A percentile compares a stretch with the other conserved stretches of the same genome.
phyloP scores from a whole-genome alignment of 2,797 vertebrate species.

The Sebastes jordani region DNA sequence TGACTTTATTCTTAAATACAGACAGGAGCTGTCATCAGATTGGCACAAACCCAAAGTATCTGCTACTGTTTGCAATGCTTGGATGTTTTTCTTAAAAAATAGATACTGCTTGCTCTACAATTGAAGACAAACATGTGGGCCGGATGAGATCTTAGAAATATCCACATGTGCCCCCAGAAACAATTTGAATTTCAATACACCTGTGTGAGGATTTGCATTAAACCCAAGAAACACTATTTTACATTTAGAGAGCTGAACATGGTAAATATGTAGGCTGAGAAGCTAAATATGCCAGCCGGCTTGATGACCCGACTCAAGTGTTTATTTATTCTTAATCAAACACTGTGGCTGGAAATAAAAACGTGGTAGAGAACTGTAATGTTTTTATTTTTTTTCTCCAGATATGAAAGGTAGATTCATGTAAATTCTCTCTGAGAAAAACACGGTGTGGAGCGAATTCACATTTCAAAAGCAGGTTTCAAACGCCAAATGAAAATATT shows the following conservation, averaged over 20 bases:
- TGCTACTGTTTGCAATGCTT: background rate
- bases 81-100: background rate
- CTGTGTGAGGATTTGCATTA: constrained; percentile 6
- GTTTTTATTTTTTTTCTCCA: background rate
- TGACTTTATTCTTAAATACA: background rate
- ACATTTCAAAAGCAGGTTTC: background rate
- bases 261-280: background rate
- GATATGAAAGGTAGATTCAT: background rate
- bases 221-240: background rate
- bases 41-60: constrained; percentile 1
- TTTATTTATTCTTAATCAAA: constrained; percentile 29
- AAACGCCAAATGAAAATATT: background rate
- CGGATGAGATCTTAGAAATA: constrained; percentile 24
- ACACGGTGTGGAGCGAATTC: background rate
- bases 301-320: background rate
- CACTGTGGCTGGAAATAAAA: background rate
- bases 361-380: background rate
- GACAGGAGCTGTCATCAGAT: background rate
- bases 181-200: constrained; percentile 33
- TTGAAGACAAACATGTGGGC: background rate
- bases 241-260: background rate
- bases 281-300: background rate
- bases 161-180: constrained; percentile 9
- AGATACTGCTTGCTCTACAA: background rate
- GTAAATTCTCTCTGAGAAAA: background rate